A percentile compares a stretch with the other conserved stretches of the same genome.
Conservation (phyloP, 2,888 invertebrate genomes). For the Ophion slaviceki region DNA sequence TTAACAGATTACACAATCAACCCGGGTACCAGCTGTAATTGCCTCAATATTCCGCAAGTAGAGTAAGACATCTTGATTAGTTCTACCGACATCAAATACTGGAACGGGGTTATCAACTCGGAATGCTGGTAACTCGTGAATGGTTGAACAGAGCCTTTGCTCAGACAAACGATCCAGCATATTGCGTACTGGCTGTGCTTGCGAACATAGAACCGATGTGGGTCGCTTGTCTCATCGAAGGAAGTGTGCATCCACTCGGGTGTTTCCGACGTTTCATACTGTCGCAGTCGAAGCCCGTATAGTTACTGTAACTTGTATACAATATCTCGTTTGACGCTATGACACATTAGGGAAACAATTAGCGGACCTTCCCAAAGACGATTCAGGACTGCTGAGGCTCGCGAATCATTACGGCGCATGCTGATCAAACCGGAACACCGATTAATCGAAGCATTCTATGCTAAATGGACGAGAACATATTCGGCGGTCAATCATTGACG, state of each 20-base stretch:
- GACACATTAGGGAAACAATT: slow-evolving; percentile 34
- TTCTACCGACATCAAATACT: slow-evolving; percentile 35
- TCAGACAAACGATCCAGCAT: slow-evolving; percentile 43
- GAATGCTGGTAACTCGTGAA: slow-evolving; percentile 27
- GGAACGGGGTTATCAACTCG: slow-evolving; percentile 15
- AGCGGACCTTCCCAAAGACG: slow-evolving; percentile 10
- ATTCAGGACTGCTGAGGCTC: slow-evolving; percentile 21
- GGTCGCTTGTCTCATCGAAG: slow-evolving; percentile 40
- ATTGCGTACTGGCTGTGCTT: slow-evolving; percentile 39
- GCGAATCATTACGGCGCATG: slow-evolving; percentile 21
- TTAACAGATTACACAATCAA: slow-evolving; percentile 11
- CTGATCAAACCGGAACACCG: slow-evolving; percentile 20
- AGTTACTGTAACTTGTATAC: slow-evolving; percentile 31
- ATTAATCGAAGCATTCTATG: slow-evolving; percentile 8
- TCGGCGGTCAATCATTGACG: too few relatives aligned
- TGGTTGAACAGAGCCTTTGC: slow-evolving; percentile 30
- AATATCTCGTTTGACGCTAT: slow-evolving; percentile 31
- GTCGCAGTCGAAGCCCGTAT: slow-evolving; percentile 28
- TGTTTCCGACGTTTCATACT: slow-evolving; percentile 41
- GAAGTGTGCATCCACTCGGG: slow-evolving; percentile 42
- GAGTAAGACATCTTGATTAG: slow-evolving; percentile 27
- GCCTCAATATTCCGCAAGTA: not conserved
- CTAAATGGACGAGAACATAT: not conserved
- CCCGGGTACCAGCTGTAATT: not conserved
- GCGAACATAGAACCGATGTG: slow-evolving; percentile 33